A percentile compares a stretch with the other conserved stretches of the same genome.
phyloP scores from a whole-genome alignment of 2,888 invertebrate species.

The Cataglyphis livida region DNA sequence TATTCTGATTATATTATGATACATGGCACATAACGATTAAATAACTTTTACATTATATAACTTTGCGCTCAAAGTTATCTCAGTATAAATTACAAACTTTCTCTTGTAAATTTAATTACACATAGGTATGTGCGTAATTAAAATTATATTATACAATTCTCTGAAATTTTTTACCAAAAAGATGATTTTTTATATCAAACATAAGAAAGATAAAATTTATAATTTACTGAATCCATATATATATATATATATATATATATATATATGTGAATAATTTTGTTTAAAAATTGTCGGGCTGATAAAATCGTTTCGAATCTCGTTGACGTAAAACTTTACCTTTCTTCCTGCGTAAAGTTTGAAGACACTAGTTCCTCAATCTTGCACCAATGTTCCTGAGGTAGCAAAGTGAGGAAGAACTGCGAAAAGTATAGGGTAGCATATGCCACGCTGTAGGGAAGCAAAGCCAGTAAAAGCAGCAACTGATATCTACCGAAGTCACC shows the following conservation, averaged over 20 bases:
- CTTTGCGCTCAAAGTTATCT: not conserved
- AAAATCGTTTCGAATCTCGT: not conserved
- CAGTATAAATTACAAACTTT: not conserved
- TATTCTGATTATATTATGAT: not conserved
- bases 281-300: not conserved
- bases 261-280: not conserved
- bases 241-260: no score
- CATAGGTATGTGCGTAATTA: not conserved
- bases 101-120: not conserved
- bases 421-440: conserved; percentile 86
- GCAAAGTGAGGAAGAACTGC: conserved; percentile 86
- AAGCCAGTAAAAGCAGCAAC: conserved; percentile 84
- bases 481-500: conserved; percentile 87
- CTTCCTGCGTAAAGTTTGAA: conserved; percentile 79
- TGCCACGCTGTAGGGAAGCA: conserved; percentile 86
- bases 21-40: not conserved
- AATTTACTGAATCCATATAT: not conserved
- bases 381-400: conserved; percentile 86
- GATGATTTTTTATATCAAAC: not conserved
- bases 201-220: not conserved
- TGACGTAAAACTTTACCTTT: conserved; percentile 80
- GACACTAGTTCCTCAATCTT: conserved; percentile 82
- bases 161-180: not conserved
- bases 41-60: not conserved
- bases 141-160: not conserved